These are phyloP conservation scores for Tetramorium simillimum DNA, from an alignment of 1,140 invertebrate genomes.

Conservation along the genomic window DNA sequence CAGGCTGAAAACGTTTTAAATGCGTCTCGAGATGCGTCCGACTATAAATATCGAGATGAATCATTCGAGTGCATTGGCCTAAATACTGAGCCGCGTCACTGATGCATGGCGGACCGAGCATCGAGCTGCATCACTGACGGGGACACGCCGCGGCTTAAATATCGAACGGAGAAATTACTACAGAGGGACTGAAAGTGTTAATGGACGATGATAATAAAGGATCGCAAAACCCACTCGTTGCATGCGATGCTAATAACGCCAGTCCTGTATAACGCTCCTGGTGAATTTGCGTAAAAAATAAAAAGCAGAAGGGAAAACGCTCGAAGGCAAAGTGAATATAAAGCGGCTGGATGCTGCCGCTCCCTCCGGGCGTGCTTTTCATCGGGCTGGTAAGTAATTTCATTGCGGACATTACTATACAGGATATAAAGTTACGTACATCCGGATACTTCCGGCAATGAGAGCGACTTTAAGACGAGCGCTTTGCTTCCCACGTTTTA, in stretches of 20 bases:
- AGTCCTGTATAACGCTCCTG: neutral
- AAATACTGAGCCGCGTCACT: slow-evolving; percentile 20
- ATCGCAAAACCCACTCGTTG: neutral
- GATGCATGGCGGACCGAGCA: neutral
- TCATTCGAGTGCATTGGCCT: slow-evolving; percentile 47
- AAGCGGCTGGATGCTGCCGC: slow-evolving; percentile 15
- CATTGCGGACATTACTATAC: slow-evolving; percentile 49
- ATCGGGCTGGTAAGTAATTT: slow-evolving; percentile 38
- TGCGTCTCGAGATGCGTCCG: slow-evolving; percentile 22
- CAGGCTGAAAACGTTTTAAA: slow-evolving; percentile 24
- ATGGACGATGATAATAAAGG: neutral
- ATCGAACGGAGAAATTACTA: neutral
- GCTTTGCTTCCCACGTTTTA: slow-evolving; percentile 3
- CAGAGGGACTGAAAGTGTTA: neutral
- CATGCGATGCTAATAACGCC: slow-evolving; percentile 23
- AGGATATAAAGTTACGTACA: slow-evolving; percentile 47
- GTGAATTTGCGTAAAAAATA: neutral
- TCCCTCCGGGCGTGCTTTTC: slow-evolving; percentile 1
- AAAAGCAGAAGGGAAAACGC: neutral
- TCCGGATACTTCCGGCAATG: slow-evolving; percentile 17
- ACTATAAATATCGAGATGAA: slow-evolving; percentile 45
- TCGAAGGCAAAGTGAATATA: slow-evolving; percentile 32
- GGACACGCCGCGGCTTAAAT: slow-evolving; percentile 12
- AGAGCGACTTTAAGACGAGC: slow-evolving; percentile 27
- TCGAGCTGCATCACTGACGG: slow-evolving; percentile 19